A percentile compares a stretch with the other conserved stretches of the same genome.
phyloP scores from a whole-genome alignment of 2,888 invertebrate species.

The Notocelia uddmanniana region DNA sequence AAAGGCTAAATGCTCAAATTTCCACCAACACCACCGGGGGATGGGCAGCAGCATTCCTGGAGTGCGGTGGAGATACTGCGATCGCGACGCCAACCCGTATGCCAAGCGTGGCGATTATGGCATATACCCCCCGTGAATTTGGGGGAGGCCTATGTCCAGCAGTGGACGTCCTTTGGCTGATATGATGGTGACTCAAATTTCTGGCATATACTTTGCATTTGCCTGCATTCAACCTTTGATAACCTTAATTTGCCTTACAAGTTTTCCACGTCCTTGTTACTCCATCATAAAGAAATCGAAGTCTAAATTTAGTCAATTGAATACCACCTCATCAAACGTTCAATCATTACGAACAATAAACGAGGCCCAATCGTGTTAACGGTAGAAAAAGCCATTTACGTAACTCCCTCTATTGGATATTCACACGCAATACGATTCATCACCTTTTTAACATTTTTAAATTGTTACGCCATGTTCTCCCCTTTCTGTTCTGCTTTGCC shows the following conservation, averaged over 20 bases:
- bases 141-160: no score
- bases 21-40: no score
- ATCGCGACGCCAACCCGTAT: no score
- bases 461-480: slow-evolving; percentile 40
- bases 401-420: slow-evolving; percentile 39
- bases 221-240: background rate
- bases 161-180: no score
- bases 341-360: slow-evolving; percentile 34
- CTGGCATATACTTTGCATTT: background rate
- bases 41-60: no score
- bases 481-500: no score
- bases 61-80: no score
- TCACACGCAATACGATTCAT: slow-evolving; percentile 43
- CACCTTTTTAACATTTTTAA: slow-evolving; percentile 46
- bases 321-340: slow-evolving; percentile 20
- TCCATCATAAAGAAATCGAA: slow-evolving; percentile 10
- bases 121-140: no score
- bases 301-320: slow-evolving; percentile 20
- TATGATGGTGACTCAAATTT: no score
- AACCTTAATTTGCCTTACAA: slow-evolving; percentile 13
- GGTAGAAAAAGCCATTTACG: slow-evolving; percentile 35
- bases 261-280: background rate
- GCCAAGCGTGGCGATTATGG: no score
- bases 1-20: no score
- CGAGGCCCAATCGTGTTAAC: slow-evolving; percentile 40